A percentile compares a stretch with the other conserved stretches of the same genome.
These are phyloP conservation scores for Eutolmus rufibarbis DNA, from an alignment of 2,888 invertebrate genomes.

Conservation along the genomic window DNA sequence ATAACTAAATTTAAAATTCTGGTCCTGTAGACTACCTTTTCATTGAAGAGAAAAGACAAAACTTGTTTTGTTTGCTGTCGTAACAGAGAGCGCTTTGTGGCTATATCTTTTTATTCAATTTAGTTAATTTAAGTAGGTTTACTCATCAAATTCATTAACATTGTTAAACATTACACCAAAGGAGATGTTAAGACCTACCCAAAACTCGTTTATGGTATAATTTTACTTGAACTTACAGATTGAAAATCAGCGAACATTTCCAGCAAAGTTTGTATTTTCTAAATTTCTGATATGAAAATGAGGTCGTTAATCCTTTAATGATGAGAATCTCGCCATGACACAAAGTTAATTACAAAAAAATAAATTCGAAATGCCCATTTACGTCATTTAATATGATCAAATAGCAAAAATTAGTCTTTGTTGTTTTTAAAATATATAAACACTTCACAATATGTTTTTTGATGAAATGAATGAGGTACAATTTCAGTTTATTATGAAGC, in stretches of 20 bases:
- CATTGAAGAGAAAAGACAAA: not conserved
- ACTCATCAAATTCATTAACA: not conserved
- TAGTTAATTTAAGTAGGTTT: not conserved
- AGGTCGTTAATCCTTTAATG: not conserved
- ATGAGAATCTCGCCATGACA: not conserved
- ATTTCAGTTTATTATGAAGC: too few species aligned
- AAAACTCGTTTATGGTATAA: not conserved
- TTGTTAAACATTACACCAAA: not conserved
- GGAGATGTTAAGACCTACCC: not conserved
- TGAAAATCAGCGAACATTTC: not conserved
- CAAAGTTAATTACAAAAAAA: not conserved
- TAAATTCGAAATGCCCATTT: too few species aligned
- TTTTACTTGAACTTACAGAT: not conserved
- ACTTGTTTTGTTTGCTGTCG: not conserved
- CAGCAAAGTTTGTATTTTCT: not conserved
- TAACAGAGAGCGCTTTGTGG: not conserved
- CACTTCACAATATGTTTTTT: too few species aligned
- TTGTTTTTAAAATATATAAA: too few species aligned
- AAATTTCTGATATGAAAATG: not conserved
- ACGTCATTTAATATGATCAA: too few species aligned
- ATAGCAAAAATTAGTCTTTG: too few species aligned
- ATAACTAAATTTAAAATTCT: not conserved
- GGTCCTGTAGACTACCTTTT: not conserved
- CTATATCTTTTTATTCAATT: not conserved
- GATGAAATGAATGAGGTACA: too few species aligned